A percentile compares a stretch with the other conserved stretches of the same genome.
Evolutionary conservation across 2,797 vertebrate genomes (phyloP).

Genomic region (Chromis chromis): DNA sequence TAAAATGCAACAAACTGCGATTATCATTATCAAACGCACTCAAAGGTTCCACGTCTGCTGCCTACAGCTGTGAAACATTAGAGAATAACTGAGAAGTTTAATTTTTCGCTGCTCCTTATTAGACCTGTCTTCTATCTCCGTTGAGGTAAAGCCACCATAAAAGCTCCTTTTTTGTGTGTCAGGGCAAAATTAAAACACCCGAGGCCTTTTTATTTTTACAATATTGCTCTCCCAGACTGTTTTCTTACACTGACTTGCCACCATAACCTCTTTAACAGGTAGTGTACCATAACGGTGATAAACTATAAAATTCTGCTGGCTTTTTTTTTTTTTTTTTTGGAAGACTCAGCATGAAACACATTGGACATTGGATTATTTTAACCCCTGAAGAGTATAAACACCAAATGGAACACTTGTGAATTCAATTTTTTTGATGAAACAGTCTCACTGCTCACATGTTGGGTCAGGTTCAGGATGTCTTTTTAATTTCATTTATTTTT

Average conservation of each 20-base stretch:
- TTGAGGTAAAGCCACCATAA: constrained; percentile 39
- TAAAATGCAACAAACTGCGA: constrained; percentile 45
- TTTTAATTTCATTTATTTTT: too few species aligned
- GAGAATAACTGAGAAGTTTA: constrained; percentile 44
- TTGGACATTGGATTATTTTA: background rate
- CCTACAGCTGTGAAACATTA: constrained; percentile 42
- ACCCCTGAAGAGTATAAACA: background rate
- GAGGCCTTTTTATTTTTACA: constrained; percentile 54
- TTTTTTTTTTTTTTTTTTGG: too few species aligned
- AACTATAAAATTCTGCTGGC: constrained; percentile 9
- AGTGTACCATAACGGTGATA: constrained; percentile 16
- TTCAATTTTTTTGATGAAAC: background rate
- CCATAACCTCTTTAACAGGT: constrained; percentile 36
- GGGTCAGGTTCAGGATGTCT: too few species aligned
- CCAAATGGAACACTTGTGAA: too few species aligned
- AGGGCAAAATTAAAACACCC: constrained; percentile 49
- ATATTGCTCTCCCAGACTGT: constrained; percentile 38
- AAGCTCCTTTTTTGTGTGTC: constrained; percentile 32
- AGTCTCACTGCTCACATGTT: background rate
- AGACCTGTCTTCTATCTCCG: constrained; percentile 30
- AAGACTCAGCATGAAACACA: background rate
- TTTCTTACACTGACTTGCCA: constrained; percentile 34
- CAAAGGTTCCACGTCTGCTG: constrained; percentile 22
- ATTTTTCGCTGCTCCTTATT: constrained; percentile 54
- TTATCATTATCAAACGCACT: constrained; percentile 45